A percentile compares a stretch with the other conserved stretches of the same genome.
phyloP scores from a whole-genome alignment of 2,797 vertebrate genomes.

The Chelonia mydas region DNA sequence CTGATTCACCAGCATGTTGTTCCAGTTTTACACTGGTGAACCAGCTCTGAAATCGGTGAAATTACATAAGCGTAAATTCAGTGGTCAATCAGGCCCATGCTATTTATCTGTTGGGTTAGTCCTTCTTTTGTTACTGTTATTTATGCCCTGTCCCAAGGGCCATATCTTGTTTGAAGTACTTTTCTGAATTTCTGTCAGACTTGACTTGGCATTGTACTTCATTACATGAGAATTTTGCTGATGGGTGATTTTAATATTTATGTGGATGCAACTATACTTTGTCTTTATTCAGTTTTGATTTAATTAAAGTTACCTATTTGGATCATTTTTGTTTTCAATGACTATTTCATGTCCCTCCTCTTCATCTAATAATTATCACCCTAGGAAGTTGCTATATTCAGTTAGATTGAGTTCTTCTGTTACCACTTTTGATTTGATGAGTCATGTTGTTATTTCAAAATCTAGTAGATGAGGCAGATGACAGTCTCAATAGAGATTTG shows the following conservation, averaged over 20 bases:
- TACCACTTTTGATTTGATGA: conserved; percentile 52
- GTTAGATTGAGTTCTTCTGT: conserved; percentile 49
- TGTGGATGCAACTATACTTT: conserved; percentile 19
- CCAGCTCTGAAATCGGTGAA: neutral
- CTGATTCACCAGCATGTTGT: neutral
- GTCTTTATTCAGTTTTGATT: conserved; percentile 43
- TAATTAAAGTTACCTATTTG: conserved; percentile 34
- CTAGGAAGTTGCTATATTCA: conserved; percentile 50
- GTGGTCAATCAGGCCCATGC: neutral
- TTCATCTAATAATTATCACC: conserved; percentile 57
- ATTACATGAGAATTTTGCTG: conserved; percentile 26
- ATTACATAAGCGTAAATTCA: conserved; percentile 13
- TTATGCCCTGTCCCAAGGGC: conserved; percentile 12
- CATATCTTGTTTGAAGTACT: neutral
- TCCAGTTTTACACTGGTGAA: neutral
- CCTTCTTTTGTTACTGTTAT: conserved; percentile 18
- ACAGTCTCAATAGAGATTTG: neutral
- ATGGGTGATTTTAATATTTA: conserved; percentile 38
- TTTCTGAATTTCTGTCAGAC: conserved; percentile 28
- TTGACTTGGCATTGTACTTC: conserved; percentile 14
- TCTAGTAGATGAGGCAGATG: conserved; percentile 1
- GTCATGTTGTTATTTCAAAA: conserved; percentile 54
- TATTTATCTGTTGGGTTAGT: conserved; percentile 23
- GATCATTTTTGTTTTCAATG: conserved; percentile 48
- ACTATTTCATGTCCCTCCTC: conserved; percentile 26